A percentile compares a stretch with the other conserved stretches of the same genome.
phyloP scores from a whole-genome alignment of 2,113 vertebrate species.

The Eudyptes chrysolophus region DNA sequence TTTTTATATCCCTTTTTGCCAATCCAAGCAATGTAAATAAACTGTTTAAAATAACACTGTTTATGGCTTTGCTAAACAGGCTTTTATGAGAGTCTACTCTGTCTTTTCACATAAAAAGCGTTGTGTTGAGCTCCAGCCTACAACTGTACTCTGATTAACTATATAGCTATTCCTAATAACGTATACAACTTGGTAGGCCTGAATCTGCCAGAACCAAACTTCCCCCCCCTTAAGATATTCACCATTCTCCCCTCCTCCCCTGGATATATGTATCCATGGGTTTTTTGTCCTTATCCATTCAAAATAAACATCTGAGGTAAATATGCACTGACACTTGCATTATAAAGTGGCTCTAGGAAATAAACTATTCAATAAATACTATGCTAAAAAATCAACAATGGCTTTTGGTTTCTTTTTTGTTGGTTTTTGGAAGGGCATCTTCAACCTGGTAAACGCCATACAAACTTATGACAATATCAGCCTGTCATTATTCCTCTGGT shows the following conservation, averaged over 20 bases:
- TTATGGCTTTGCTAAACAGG: slow-evolving; percentile 28
- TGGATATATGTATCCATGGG: background rate
- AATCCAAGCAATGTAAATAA: slow-evolving; percentile 77
- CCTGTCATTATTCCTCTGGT: background rate
- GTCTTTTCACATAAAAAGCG: background rate
- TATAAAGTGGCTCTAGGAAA: background rate
- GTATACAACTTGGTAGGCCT: background rate
- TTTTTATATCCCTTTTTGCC: slow-evolving; percentile 53
- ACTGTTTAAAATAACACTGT: slow-evolving; percentile 52
- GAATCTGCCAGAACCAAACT: background rate
- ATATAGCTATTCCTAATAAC: background rate
- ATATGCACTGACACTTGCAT: background rate
- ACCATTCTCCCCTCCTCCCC: background rate
- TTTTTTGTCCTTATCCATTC: background rate
- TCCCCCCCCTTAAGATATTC: background rate
- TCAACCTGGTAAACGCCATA: background rate
- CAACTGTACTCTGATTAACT: background rate
- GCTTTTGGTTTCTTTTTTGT: background rate
- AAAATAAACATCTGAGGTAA: background rate
- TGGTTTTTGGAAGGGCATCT: background rate
- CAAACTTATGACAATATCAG: fast-evolving
- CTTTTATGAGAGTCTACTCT: background rate
- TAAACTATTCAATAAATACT: slow-evolving; percentile 9
- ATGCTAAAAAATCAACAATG: background rate
- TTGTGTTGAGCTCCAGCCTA: background rate